Base-by-base conservation (phyloP, 92 coral and sea anemone species). In the Palythoa caribaeorum region DNA sequence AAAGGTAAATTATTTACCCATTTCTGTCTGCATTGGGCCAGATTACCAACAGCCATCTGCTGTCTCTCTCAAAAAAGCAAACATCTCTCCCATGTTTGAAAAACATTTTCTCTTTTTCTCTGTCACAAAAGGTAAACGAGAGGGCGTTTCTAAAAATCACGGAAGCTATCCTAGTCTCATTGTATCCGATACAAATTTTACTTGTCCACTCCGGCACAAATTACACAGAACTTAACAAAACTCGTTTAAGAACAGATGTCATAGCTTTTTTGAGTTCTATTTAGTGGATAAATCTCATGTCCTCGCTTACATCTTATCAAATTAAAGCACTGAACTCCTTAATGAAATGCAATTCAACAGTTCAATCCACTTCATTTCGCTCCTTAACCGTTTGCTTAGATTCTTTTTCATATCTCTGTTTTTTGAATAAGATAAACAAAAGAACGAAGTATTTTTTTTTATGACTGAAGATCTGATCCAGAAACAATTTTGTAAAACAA, bases 21-120 rank as follows among this genome's bases (percentile, higher is more conserved):
- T 44, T 47, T 81, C 86, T 81, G 86, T 81, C 86, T 81, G 63
- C 86, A 16, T 81, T 12, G 48, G 65, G 75, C 40, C 75, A 66
- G 75, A 65, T 81, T 81, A 65, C 73, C 55, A 66, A 35, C 62
- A 40, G 36, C 71, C 86, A 81, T 68, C 86, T 81, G 86, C 86
- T 76, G 44, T 66, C 74, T 81, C 86, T 47, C 76, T 81, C 86
- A 38, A 81, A 65, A 68, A 57, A 81, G 62, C 60, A 81, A 81
- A 81, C 86, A 66, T 63, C 60, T 65, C 66, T 68, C 62, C 86
- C 86, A 81, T 81, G 86, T 62, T 81, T 48, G 60, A 38, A 81
- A 81, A 81, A 81, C 65, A 81, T 63, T 81, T 81, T 81, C 74
- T 35, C 60, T 48, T 38, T 44, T 44, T 81, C 40, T 47, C 76